A percentile compares a stretch with the other conserved stretches of the same genome.
Conservation (phyloP, 2,113 vertebrate genomes). For the Pachycephala philippinensis region DNA sequence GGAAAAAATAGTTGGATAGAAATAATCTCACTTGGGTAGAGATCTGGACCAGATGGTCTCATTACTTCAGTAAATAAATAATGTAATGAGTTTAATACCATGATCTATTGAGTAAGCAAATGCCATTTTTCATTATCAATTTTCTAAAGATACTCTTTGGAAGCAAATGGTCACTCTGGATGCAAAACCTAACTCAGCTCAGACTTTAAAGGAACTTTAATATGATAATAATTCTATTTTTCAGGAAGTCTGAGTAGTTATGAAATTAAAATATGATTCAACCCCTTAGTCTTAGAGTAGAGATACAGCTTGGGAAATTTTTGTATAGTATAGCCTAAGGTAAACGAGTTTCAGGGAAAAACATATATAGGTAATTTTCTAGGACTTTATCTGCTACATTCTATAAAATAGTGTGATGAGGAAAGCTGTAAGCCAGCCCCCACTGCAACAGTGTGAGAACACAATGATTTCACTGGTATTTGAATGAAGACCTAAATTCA, state of each 20-base stretch:
- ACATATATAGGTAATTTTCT: background rate
- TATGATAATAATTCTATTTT: background rate
- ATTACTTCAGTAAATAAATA: constrained; percentile 53
- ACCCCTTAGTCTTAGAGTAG: background rate
- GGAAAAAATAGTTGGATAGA: background rate
- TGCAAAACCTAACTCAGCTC: background rate
- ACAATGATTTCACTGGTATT: background rate
- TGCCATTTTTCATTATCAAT: constrained; percentile 46
- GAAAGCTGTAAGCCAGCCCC: too few relatives aligned
- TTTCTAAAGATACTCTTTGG: constrained; percentile 30
- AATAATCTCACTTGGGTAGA: constrained; percentile 11
- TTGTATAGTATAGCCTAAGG: rapidly evolving
- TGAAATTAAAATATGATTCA: background rate
- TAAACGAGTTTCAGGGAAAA: background rate
- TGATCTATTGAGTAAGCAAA: constrained; percentile 40
- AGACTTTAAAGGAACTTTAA: background rate
- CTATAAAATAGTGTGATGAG: background rate
- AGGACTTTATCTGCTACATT: background rate
- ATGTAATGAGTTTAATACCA: constrained; percentile 7
- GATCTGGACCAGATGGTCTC: constrained; percentile 29
- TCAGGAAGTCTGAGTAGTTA: background rate
- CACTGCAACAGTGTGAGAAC: too few relatives aligned
- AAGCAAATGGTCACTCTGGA: constrained; percentile 1
- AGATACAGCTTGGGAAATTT: background rate
- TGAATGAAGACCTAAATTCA: background rate